Conservation (phyloP, 1,140 invertebrate genomes). For the Diorhabda carinulata region DNA sequence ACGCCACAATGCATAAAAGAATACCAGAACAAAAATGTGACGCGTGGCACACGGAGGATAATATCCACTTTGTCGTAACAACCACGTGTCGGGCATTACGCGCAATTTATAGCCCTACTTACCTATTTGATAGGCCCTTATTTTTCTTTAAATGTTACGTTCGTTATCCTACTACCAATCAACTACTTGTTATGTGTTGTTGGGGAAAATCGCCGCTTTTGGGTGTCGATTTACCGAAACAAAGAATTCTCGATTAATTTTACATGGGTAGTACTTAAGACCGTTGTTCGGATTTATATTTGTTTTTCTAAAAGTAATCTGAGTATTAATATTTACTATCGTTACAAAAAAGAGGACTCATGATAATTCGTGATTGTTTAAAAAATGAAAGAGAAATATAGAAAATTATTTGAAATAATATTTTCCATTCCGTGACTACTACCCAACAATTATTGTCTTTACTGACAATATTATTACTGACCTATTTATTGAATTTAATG, state of each 20-base stretch:
- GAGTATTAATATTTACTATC: no score
- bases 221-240: background rate
- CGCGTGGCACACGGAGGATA: constrained; percentile 13
- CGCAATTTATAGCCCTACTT: constrained; percentile 21
- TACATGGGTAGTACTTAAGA: background rate
- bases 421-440: no score
- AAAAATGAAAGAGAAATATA: no score
- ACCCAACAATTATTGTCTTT: no score
- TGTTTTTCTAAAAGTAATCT: no score
- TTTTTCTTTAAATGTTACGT: constrained; percentile 20
- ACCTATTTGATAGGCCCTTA: constrained; percentile 22
- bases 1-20: constrained; percentile 16
- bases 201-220: background rate
- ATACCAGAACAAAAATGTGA: constrained; percentile 19
- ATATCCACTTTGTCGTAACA: constrained; percentile 22
- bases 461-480: no score
- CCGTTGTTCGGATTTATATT: no score
- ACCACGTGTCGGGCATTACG: constrained; percentile 20
- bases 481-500: no score
- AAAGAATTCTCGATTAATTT: background rate
- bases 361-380: no score
- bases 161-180: constrained; percentile 13
- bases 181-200: constrained; percentile 12
- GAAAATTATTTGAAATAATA: no score
- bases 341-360: no score